These are phyloP conservation scores for Damaliscus lunatus DNA, from an alignment of 2,113 vertebrate genomes.

Conservation along the genomic window DNA sequence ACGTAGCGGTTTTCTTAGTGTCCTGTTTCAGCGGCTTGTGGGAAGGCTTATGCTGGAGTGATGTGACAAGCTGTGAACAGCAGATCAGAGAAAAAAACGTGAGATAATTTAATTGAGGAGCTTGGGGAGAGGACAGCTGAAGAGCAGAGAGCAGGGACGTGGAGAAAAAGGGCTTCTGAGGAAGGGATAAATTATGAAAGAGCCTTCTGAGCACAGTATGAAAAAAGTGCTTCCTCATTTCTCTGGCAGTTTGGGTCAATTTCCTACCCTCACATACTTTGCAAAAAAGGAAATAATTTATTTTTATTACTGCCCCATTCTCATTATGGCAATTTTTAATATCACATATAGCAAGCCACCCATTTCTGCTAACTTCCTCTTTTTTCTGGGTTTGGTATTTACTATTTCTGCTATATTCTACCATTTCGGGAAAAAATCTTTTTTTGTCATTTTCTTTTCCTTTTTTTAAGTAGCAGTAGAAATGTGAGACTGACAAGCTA, in stretches of 20 bases:
- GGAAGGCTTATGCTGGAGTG: constrained; percentile 55
- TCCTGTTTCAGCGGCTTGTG: constrained; percentile 63
- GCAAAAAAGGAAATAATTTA: constrained; percentile 79
- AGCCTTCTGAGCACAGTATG: constrained; percentile 42
- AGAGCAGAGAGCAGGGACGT: constrained; percentile 31
- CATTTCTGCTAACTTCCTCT: constrained; percentile 72
- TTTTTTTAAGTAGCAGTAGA: not conserved
- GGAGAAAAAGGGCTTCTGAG: constrained; percentile 64
- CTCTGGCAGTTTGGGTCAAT: constrained; percentile 72
- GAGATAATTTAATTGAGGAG: constrained; percentile 75
- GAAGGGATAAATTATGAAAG: constrained; percentile 55
- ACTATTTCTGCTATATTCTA: not conserved
- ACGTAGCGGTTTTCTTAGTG: not conserved
- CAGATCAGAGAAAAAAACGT: constrained; percentile 66
- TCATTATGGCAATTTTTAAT: constrained; percentile 52
- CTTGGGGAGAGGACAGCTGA: constrained; percentile 57
- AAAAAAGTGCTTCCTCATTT: constrained; percentile 62
- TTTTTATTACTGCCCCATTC: constrained; percentile 76
- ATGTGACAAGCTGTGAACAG: constrained; percentile 65
- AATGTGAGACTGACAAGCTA: not conserved
- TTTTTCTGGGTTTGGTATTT: constrained; percentile 61
- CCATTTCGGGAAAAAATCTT: constrained; percentile 32
- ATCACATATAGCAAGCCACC: constrained; percentile 70
- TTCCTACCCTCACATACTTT: constrained; percentile 73
- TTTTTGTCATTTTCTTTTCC: not conserved